Evolutionary conservation across 2,797 vertebrate species (phyloP).

Genomic region (Distichodus sexfasciatus): DNA sequence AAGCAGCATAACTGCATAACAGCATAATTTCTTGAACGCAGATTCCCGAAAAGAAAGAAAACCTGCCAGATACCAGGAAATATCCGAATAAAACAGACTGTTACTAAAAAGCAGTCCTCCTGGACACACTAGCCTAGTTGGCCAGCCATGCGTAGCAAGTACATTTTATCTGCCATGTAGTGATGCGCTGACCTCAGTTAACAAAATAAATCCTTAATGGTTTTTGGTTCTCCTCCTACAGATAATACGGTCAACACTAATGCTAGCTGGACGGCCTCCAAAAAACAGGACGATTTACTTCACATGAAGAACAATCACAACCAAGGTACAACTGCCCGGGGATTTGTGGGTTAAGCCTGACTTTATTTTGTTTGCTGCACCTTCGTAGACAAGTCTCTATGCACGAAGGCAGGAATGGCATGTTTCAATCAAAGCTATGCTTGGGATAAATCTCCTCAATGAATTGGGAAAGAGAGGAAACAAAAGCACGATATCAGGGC

Average conservation of each 20-base stretch:
- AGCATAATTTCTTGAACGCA: neutral
- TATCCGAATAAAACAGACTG: neutral
- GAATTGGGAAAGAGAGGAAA: constrained; percentile 13
- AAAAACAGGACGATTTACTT: constrained; percentile 73
- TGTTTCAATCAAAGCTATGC: neutral
- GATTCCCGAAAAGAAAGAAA: too few relatives aligned
- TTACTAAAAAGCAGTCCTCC: neutral
- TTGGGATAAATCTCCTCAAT: constrained; percentile 6
- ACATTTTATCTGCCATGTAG: neutral
- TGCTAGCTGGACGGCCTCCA: constrained; percentile 71
- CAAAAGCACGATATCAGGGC: neutral
- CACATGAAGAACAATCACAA: constrained; percentile 78
- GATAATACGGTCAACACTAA: constrained; percentile 64
- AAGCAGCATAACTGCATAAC: neutral
- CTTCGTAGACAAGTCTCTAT: constrained; percentile 11
- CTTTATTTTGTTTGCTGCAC: constrained; percentile 22
- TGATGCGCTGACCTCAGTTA: neutral
- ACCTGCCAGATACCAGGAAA: too few relatives aligned
- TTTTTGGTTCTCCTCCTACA: constrained; percentile 50
- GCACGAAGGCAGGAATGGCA: neutral
- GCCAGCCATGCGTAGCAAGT: neutral
- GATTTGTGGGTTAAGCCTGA: constrained; percentile 59
- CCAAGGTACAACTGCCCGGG: constrained; percentile 76
- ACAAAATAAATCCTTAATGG: constrained; percentile 29
- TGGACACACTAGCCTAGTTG: constrained; percentile 18